Conservation (phyloP, 2,888 invertebrate species). For the Drosophila heteroneura region DNA sequence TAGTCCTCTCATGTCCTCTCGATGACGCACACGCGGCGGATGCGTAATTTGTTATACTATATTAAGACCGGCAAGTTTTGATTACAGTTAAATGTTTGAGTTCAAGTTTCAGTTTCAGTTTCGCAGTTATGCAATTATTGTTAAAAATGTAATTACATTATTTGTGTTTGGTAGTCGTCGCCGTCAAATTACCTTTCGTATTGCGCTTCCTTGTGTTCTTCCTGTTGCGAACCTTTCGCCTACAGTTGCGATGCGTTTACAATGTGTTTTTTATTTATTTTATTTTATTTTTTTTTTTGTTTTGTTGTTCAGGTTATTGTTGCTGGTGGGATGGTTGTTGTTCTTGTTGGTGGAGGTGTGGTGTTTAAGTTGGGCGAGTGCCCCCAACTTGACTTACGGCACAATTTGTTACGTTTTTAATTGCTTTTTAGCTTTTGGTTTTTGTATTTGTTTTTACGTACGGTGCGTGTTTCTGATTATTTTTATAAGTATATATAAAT, state of each 20-base stretch:
- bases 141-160: conserved; percentile 31
- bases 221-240: conserved; percentile 8
- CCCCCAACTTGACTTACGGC: conserved; percentile 77
- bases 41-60: conserved; percentile 12
- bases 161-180: conserved; percentile 20
- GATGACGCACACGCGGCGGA: conserved; percentile 24
- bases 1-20: background rate
- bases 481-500: background rate
- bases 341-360: conserved; percentile 4
- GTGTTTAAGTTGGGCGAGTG: conserved; percentile 53
- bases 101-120: conserved; percentile 25
- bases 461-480: background rate
- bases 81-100: background rate
- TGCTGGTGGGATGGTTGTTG: conserved; percentile 13
- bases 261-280: background rate
- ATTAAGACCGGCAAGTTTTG: background rate
- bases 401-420: conserved; percentile 73
- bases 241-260: conserved; percentile 15
- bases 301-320: conserved; percentile 9
- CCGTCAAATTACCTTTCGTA: conserved; percentile 61
- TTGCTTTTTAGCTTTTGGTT: conserved; percentile 67
- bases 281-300: conserved; percentile 4
- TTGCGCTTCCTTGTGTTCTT: conserved; percentile 19
- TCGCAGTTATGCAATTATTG: conserved; percentile 14
- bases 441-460: conserved; percentile 15